Evolutionary conservation across 1,140 invertebrate genomes (phyloP).

Genomic region (Cotesia typhae): DNA sequence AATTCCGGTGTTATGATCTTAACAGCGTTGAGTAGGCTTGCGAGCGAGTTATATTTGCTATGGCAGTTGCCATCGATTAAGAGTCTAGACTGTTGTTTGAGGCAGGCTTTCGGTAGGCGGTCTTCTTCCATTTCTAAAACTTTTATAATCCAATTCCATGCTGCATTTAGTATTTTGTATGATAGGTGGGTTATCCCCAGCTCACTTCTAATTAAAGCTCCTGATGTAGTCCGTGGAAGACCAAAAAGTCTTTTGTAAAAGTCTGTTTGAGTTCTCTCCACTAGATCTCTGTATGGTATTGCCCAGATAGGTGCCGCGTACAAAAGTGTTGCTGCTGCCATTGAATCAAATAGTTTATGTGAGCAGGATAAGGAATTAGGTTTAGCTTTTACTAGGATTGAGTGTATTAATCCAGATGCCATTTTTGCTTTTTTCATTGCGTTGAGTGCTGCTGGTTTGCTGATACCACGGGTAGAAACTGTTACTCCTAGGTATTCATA

Average conservation of each 20-base stretch:
- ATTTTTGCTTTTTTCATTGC: slow-evolving; percentile 4
- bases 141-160: neutral
- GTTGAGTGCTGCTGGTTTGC: neutral
- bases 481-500: slow-evolving; percentile 1
- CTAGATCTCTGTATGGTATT: neutral
- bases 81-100: neutral
- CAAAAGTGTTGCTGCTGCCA: neutral
- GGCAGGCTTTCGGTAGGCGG: slow-evolving; percentile 5
- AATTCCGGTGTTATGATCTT: neutral
- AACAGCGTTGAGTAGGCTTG: neutral
- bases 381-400: slow-evolving; percentile 6
- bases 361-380: neutral
- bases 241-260: slow-evolving; percentile 8
- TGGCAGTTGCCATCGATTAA: neutral
- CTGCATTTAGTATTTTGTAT: neutral
- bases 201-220: slow-evolving; percentile 2
- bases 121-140: neutral
- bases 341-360: slow-evolving; percentile 3
- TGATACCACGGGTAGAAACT: no score
- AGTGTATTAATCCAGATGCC: neutral
- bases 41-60: neutral
- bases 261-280: neutral
- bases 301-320: neutral
- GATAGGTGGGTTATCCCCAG: neutral
- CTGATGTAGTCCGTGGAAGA: slow-evolving; percentile 1